Percentiles rank a stretch among this genome's conserved stretches.
phyloP scores from a whole-genome alignment of 2,888 invertebrate genomes.

The Mycogona germanica region DNA sequence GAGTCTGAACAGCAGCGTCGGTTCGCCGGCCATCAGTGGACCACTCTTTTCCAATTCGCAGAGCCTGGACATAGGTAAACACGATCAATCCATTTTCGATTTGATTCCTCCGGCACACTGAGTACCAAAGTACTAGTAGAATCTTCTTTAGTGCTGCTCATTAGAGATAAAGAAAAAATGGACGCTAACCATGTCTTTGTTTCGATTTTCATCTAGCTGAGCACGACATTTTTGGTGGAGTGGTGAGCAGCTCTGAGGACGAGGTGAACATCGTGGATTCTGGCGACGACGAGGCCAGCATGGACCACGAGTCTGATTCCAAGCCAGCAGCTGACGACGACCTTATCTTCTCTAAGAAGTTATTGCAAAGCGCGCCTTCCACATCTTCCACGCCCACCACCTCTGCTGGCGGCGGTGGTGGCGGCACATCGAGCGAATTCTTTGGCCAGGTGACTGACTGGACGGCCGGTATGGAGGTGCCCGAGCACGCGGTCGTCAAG shows the following conservation, averaged over 20 bases:
- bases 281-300: constrained; percentile 54
- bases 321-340: not conserved
- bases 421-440: too few species aligned
- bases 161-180: not conserved
- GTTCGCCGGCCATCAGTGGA: constrained; percentile 17
- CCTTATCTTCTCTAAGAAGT: constrained; percentile 48
- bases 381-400: not conserved
- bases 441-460: too few species aligned
- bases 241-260: constrained; percentile 72
- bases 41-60: constrained; percentile 18
- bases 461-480: too few species aligned
- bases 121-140: too few species aligned
- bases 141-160: too few species aligned
- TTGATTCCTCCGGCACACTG: too few species aligned
- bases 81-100: too few species aligned
- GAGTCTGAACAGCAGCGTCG: constrained; percentile 12
- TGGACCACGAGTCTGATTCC: not conserved
- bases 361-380: constrained; percentile 33
- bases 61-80: constrained; percentile 19
- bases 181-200: not conserved
- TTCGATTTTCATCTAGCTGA: constrained; percentile 40
- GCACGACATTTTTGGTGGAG: constrained; percentile 84
- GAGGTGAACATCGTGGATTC: constrained; percentile 64
- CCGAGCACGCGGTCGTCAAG: too few species aligned
- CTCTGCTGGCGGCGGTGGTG: constrained; percentile 18